phyloP scores from a whole-genome alignment of 2,797 vertebrate genomes.

The Falco berigora region DNA sequence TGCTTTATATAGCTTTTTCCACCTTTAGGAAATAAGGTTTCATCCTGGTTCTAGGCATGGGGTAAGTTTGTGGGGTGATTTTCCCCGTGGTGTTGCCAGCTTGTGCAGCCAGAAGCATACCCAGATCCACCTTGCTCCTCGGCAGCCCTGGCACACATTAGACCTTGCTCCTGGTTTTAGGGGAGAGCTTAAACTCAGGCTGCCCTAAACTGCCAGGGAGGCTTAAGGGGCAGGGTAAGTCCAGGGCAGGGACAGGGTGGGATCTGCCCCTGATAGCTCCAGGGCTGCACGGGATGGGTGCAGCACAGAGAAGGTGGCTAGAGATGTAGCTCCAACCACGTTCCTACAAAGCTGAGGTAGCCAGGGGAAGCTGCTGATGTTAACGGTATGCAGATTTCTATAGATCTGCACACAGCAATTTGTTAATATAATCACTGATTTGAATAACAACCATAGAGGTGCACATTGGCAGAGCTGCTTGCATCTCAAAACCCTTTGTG shows the following conservation, averaged over 20 bases:
- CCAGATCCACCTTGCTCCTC: background rate
- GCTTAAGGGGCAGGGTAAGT: background rate
- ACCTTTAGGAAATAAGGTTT: background rate
- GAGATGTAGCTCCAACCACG: background rate
- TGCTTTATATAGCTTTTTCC: background rate
- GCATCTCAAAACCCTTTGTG: background rate
- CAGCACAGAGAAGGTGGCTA: background rate
- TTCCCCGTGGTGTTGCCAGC: background rate
- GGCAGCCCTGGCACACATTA: rapidly evolving
- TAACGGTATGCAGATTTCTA: background rate
- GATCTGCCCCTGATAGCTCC: background rate
- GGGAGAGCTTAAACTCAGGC: background rate
- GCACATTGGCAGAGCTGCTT: background rate
- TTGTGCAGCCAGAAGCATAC: background rate
- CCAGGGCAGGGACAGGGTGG: background rate
- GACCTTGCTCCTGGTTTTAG: background rate
- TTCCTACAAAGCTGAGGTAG: background rate
- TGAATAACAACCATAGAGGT: background rate
- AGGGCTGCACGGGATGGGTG: background rate
- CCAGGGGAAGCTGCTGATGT: background rate
- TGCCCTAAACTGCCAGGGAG: background rate
- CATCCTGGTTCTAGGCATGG: background rate
- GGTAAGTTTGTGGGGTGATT: background rate
- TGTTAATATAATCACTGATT: background rate
- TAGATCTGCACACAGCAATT: background rate